Evolutionary conservation across 2,888 invertebrate genomes (phyloP), one percentile per base, ranked within the genome.

Genomic region (Tupiocoris notatus): DNA sequence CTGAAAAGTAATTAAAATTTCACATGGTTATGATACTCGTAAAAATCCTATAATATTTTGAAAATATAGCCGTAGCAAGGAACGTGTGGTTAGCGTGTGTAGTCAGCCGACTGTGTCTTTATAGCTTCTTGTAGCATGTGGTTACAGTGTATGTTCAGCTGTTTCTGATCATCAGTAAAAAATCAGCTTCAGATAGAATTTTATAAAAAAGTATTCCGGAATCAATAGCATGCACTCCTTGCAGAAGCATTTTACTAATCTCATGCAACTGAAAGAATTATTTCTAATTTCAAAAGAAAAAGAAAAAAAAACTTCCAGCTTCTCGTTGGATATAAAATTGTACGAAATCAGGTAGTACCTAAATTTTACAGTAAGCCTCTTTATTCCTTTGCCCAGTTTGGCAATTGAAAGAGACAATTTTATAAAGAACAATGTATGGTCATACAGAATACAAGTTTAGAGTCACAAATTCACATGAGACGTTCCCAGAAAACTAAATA

Each of bases 221-320:
- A 39, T 39, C 39, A 39, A 39, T 39, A 70, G 70, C 70, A 70
- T 70, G 70, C 68, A 68, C 68, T 68, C 59, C 70, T 70, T 70
- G 70, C 70, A 70, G 25, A 70, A 70, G 70, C 70, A 24, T 70
- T 67, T 70, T 17, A 39, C 70, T 70, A 70, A 65, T 23, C 54
- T 70, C 70, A 70, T 70, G 70, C 70, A 70, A 59, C 58, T 17
- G 59, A 54, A 70, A 70, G 39, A 70, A 59, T 58, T 70, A 18
- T 18, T 39, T 18, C 65, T 65, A 65, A 65, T 64, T 6, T 65
- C 20, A 16, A 65, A 39, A 17, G 65, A 39, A 39, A 39, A 39
- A 7, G 39, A 39, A 39, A 39, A n/a, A 24, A 39, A 24, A 70
- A 70, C 70, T 59, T 70, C 70, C 70, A 59, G 70, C 70, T 6